phyloP scores from a whole-genome alignment of 2,888 invertebrate species.

The Lithophane socia region DNA sequence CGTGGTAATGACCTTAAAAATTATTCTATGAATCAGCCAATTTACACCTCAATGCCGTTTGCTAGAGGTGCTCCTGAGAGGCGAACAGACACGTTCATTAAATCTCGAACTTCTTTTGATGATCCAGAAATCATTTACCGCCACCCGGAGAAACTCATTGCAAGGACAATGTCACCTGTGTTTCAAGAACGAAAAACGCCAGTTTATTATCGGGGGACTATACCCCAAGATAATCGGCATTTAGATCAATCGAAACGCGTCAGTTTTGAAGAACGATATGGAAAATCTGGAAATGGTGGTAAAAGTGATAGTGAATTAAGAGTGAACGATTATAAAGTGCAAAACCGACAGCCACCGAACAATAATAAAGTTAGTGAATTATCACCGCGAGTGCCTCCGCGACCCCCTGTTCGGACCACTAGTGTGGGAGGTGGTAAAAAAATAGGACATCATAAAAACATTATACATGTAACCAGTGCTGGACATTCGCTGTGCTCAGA shows the following conservation, averaged over 20 bases:
- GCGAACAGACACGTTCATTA: constrained; percentile 82
- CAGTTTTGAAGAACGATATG: constrained; percentile 78
- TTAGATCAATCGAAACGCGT: constrained; percentile 76
- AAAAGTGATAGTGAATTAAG: constrained; percentile 65
- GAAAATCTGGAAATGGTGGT: constrained; percentile 55
- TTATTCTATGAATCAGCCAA: constrained; percentile 71
- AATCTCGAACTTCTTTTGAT: constrained; percentile 65
- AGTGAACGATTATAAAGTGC: constrained; percentile 63
- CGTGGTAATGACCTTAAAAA: constrained; percentile 75
- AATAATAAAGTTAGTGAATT: constrained; percentile 64
- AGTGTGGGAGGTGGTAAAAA: constrained; percentile 77
- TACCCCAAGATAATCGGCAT: constrained; percentile 66
- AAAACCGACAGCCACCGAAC: constrained; percentile 55
- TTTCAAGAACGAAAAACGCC: constrained; percentile 66
- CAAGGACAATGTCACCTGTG: constrained; percentile 63
- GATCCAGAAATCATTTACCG: constrained; percentile 79
- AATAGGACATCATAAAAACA: constrained; percentile 71
- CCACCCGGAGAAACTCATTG: constrained; percentile 76
- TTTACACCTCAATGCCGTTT: constrained; percentile 76
- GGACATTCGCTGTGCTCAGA: constrained; percentile 86
- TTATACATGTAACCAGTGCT: constrained; percentile 61
- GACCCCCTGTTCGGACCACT: constrained; percentile 82
- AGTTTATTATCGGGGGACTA: constrained; percentile 72
- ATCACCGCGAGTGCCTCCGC: constrained; percentile 74
- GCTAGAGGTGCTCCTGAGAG: constrained; percentile 80